A percentile compares a stretch with the other conserved stretches of the same genome.
Evolutionary conservation across 2,888 invertebrate species (phyloP).

Genomic region (Alloplasta piceator): DNA sequence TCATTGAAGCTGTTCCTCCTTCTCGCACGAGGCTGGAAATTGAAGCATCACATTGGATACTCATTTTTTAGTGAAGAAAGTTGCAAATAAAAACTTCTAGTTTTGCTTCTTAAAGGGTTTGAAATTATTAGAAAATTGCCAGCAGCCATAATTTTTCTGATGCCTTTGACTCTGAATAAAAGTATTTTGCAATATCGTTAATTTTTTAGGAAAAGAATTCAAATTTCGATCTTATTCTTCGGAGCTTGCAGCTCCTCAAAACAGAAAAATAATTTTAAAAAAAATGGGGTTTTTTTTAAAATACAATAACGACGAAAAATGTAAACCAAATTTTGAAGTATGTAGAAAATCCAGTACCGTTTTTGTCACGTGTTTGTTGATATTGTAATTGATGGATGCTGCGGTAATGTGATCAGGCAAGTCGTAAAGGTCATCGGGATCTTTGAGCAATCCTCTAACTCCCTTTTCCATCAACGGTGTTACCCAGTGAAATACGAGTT

Average conservation of each 20-base stretch:
- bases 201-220: no score
- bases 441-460: constrained; percentile 88
- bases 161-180: no score
- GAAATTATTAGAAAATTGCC: no score
- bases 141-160: no score
- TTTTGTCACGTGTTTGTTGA: constrained; percentile 85
- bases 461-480: constrained; percentile 93
- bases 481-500: constrained; percentile 94
- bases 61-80: not conserved
- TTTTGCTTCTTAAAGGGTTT: no score
- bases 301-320: not conserved
- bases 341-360: constrained; percentile 64
- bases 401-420: constrained; percentile 88
- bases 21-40: constrained; percentile 61
- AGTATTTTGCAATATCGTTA: no score
- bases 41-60: constrained; percentile 5
- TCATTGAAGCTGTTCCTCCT: constrained; percentile 44
- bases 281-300: not conserved
- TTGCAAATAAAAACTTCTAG: no score
- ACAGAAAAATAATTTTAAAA: not conserved
- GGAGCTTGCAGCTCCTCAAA: not conserved
- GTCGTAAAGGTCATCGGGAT: constrained; percentile 93
- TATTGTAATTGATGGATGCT: constrained; percentile 86
- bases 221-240: not conserved
- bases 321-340: not conserved